Evolutionary conservation across 1,140 invertebrate species (phyloP).

Genomic region (Laupala kohalensis): DNA sequence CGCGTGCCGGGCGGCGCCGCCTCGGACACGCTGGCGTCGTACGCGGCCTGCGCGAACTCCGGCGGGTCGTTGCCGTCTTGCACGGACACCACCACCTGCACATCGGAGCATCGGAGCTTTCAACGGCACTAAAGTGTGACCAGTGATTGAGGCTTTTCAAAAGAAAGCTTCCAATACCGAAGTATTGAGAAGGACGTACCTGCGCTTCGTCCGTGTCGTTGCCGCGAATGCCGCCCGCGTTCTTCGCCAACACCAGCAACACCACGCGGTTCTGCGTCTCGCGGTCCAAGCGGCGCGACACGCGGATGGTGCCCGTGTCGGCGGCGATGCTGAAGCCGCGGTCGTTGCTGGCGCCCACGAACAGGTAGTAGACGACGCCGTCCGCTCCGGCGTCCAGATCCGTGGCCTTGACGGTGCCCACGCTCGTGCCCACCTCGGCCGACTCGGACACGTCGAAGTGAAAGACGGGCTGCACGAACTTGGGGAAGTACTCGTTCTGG

Average conservation of each 20-base stretch:
- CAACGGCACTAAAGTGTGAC: too few species aligned
- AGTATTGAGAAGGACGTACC: too few species aligned
- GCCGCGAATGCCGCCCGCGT: slow-evolving; percentile 77
- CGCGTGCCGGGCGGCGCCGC: slow-evolving; percentile 53
- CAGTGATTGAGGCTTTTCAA: too few species aligned
- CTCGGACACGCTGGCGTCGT: slow-evolving; percentile 67
- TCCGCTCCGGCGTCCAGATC: slow-evolving; percentile 87
- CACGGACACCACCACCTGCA: slow-evolving; percentile 81
- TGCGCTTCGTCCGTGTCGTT: slow-evolving; percentile 93
- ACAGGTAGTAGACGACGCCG: slow-evolving; percentile 79
- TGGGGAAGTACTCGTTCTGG: slow-evolving; percentile 84
- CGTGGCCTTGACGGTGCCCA: slow-evolving; percentile 76
- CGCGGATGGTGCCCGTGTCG: slow-evolving; percentile 68
- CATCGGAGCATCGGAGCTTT: too few species aligned
- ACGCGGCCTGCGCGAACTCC: slow-evolving; percentile 64
- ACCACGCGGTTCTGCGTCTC: slow-evolving; percentile 84
- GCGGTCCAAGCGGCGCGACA: slow-evolving; percentile 69
- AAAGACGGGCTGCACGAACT: slow-evolving; percentile 82
- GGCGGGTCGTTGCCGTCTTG: slow-evolving; percentile 94
- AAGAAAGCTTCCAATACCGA: too few species aligned
- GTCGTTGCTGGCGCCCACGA: slow-evolving; percentile 86
- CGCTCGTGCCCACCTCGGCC: slow-evolving; percentile 67
- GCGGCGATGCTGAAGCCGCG: slow-evolving; percentile 79
- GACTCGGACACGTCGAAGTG: slow-evolving; percentile 90
- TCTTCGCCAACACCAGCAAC: slow-evolving; percentile 87